Conservation (phyloP, 2,888 invertebrate genomes). For the Xylota sylvarum region DNA sequence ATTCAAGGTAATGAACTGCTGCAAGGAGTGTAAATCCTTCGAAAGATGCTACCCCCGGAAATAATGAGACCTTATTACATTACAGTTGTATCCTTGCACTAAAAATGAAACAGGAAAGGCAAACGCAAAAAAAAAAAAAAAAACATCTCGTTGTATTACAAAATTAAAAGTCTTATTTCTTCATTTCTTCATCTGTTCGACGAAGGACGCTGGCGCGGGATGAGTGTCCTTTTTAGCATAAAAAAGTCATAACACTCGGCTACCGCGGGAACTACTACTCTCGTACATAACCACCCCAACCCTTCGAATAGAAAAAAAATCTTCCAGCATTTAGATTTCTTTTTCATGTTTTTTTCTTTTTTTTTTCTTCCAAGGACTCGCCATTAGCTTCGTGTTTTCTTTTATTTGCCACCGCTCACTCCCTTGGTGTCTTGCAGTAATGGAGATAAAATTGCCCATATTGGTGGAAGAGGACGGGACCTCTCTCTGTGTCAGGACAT, state of each 20-base stretch:
- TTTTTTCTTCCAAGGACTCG: constrained; percentile 71
- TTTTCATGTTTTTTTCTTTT: constrained; percentile 72
- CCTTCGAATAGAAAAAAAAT: not conserved
- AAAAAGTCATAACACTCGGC: constrained; percentile 75
- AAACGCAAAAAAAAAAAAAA: constrained; percentile 79
- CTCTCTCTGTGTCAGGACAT: constrained; percentile 58
- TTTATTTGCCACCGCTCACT: constrained; percentile 61
- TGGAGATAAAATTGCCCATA: constrained; percentile 75
- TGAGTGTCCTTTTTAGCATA: constrained; percentile 76
- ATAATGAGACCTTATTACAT: constrained; percentile 76
- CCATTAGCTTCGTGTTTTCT: constrained; percentile 71
- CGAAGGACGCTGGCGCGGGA: constrained; percentile 25
- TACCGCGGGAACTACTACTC: constrained; percentile 33
- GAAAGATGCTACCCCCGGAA: constrained; percentile 58
- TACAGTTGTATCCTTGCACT: constrained; percentile 65
- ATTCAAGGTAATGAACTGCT: constrained; percentile 83
- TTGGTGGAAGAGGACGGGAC: constrained; percentile 38
- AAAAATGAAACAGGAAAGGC: no score
- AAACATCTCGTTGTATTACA: constrained; percentile 79
- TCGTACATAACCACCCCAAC: constrained; percentile 1
- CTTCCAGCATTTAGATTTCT: constrained; percentile 49
- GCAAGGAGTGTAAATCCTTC: constrained; percentile 79
- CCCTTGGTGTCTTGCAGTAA: constrained; percentile 29
- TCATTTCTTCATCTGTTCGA: constrained; percentile 73
- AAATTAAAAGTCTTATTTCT: constrained; percentile 81